Percentiles rank a stretch among this genome's conserved stretches.
Conservation (phyloP, 1,140 invertebrate genomes). For the Phthorimaea operculella region DNA sequence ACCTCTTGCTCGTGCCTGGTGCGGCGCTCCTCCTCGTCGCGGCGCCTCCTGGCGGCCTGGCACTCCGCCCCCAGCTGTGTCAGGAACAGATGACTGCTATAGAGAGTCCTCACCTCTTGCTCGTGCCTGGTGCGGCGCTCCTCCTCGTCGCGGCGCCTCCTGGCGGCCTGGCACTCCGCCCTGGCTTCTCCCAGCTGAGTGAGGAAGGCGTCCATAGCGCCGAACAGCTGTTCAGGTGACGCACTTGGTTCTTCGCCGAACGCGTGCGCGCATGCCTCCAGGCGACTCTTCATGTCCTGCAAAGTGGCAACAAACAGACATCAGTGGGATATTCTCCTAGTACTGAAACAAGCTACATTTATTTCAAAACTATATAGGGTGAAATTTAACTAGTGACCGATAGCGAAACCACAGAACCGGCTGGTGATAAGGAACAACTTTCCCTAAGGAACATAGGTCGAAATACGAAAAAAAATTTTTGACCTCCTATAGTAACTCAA, state of each 20-base stretch:
- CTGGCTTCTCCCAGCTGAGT: constrained; percentile 86
- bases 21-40: constrained; percentile 93
- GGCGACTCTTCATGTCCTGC: constrained; percentile 72
- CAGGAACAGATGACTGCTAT: too few relatives aligned
- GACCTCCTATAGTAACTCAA: too few relatives aligned
- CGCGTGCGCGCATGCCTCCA: constrained; percentile 85
- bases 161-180: constrained; percentile 36
- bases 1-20: constrained; percentile 90
- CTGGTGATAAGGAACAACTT: too few relatives aligned
- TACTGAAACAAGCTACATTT: too few relatives aligned
- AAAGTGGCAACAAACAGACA: too few relatives aligned
- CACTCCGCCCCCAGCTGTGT: too few relatives aligned
- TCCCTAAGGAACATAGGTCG: too few relatives aligned
- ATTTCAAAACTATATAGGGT: too few relatives aligned
- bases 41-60: constrained; percentile 82
- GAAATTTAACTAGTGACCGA: too few relatives aligned
- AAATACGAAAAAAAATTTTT: too few relatives aligned
- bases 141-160: constrained; percentile 80
- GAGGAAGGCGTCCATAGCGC: constrained; percentile 92
- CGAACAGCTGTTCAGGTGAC: constrained; percentile 97
- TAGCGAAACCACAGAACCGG: too few relatives aligned
- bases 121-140: constrained; percentile 85
- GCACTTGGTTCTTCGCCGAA: constrained; percentile 92
- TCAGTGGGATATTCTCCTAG: too few relatives aligned
- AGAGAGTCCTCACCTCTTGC: constrained; percentile 91